Evolutionary conservation across 2,888 invertebrate genomes (phyloP).

Genomic region (Phytoseiulus persimilis): DNA sequence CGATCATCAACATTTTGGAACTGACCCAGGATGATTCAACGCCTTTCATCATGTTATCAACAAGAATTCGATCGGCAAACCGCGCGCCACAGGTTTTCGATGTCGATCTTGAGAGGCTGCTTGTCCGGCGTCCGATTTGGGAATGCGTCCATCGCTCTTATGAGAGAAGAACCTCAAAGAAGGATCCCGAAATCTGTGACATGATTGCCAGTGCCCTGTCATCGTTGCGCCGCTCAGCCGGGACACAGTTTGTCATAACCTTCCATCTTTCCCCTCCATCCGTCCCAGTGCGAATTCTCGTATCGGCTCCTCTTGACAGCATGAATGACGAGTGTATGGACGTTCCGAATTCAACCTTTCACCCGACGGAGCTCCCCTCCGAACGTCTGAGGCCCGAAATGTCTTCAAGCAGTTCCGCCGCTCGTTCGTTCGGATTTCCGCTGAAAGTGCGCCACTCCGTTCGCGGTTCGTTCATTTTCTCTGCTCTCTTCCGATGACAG

Average conservation of each 20-base stretch:
- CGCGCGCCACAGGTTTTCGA: too few relatives aligned
- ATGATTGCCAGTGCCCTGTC: not conserved
- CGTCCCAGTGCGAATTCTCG: not conserved
- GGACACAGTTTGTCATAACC: not conserved
- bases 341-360: not conserved
- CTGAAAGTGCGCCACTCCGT: too few relatives aligned
- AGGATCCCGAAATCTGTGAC: not conserved
- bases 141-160: not conserved
- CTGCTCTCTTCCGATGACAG: not conserved
- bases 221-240: not conserved
- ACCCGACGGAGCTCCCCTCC: not conserved
- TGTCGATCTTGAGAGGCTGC: too few relatives aligned
- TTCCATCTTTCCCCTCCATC: not conserved
- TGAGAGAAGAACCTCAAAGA: not conserved
- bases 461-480: too few relatives aligned
- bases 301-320: not conserved
- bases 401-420: not conserved
- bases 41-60: too few relatives aligned
- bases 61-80: too few relatives aligned
- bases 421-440: not conserved
- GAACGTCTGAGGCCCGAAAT: not conserved
- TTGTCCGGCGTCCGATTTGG: not conserved
- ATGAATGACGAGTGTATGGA: not conserved
- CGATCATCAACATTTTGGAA: too few relatives aligned
- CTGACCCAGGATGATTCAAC: too few relatives aligned